Evolutionary conservation across 2,113 vertebrate species (phyloP).

Genomic region (Phycodurus eques): DNA sequence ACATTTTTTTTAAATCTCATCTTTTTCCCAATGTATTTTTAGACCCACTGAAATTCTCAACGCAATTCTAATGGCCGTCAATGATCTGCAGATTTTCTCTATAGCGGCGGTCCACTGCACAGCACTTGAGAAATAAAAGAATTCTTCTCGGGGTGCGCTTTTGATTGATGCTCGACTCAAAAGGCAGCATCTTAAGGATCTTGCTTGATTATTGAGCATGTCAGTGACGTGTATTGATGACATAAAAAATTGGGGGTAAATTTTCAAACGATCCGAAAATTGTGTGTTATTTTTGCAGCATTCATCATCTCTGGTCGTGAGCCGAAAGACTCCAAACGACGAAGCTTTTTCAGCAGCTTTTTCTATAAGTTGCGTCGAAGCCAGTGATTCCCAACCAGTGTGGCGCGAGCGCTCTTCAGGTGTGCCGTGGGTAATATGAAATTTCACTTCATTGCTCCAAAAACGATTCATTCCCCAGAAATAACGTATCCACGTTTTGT

Average conservation of each 20-base stretch:
- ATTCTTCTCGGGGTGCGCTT: constrained; percentile 32
- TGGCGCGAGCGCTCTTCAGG: no score
- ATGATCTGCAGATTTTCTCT: constrained; percentile 4
- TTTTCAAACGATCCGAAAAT: constrained; percentile 31
- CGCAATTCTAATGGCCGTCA: no score
- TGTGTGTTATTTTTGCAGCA: constrained; percentile 2
- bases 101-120: constrained; percentile 1
- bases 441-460: no score
- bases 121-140: constrained; percentile 28
- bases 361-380: neutral
- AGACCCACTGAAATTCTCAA: no score
- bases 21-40: no score
- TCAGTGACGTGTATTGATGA: constrained; percentile 19
- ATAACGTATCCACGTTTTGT: no score
- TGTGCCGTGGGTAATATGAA: no score
- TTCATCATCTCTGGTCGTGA: neutral
- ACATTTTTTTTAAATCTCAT: no score
- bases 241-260: neutral
- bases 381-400: no score
- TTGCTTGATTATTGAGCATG: constrained; percentile 37
- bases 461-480: no score
- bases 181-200: constrained; percentile 11
- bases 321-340: constrained; percentile 9
- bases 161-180: constrained; percentile 54
- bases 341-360: constrained; percentile 20